phyloP scores from a whole-genome alignment of 2,113 vertebrate genomes.

The Hemiscyllium ocellatum region DNA sequence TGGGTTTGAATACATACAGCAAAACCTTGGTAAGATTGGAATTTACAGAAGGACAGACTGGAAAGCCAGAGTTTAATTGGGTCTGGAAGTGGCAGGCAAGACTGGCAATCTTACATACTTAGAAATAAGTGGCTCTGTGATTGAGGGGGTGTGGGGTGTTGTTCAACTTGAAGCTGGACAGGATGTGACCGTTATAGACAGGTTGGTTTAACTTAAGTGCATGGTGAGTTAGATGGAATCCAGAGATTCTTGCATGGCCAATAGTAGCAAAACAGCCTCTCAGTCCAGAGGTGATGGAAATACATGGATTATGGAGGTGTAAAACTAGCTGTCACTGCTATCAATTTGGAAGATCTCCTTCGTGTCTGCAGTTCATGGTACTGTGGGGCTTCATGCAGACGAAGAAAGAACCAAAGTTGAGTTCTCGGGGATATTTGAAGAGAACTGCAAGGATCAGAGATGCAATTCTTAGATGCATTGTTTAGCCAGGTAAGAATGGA shows the following conservation, averaged over 20 bases:
- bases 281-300: background rate
- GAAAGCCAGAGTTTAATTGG: background rate
- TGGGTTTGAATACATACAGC: background rate
- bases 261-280: background rate
- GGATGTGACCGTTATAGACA: background rate
- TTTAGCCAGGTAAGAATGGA: background rate
- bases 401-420: background rate
- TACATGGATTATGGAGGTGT: background rate
- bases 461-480: background rate
- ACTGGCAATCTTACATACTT: background rate
- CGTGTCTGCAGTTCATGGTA: background rate
- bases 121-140: background rate
- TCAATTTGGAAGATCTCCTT: background rate
- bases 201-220: background rate
- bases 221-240: background rate
- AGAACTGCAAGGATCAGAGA: background rate
- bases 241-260: background rate
- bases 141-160: background rate
- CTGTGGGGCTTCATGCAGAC: background rate
- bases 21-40: background rate
- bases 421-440: background rate
- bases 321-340: background rate
- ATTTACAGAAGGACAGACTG: background rate
- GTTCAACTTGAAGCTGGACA: background rate
- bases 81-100: background rate